Evolutionary conservation across 2,888 invertebrate genomes (phyloP), one percentile per base, ranked within the genome.

Genomic region (Leucophora obtusa): DNA sequence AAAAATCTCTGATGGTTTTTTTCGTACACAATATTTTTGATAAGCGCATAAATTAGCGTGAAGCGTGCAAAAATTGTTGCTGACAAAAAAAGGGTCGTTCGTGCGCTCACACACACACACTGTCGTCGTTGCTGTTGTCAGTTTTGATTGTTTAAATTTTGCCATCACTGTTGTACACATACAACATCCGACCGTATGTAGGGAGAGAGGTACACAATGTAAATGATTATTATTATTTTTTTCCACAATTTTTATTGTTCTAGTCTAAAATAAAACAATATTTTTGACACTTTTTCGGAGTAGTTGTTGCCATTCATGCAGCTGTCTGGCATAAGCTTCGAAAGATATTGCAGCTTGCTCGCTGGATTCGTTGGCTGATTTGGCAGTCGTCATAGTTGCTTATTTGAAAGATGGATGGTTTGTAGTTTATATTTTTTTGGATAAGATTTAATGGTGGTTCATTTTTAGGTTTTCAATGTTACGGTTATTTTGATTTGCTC

Each of bases 31-130:
- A 28, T 28, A 7, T 53, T 65, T 59, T 84, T 88, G 87, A 88
- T 88, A 88, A 87, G 87, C 88, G 87, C 80, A 84, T 86, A 90
- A 90, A 90, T 90, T 87, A 83, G 89, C 90, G 89, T 90, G 90
- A 90, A 90, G 90, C 90, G 89, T 90, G 89, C 89, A 89, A 87
- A 89, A 89, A 87, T 87, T 84, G 84, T 82, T 85, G 82, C 83
- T 83, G 73, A 83, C 82, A 83, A 83, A 83, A n/a, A 82, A 82
- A 82, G 73, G 77, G 81, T 81, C 77, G 70, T 66, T 66, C 65
- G 60, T 65, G 50, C 68, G 72, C 72, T 43, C 73, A 43, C 63
- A 71, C 59, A 54, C 7, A 15, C 33, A 28, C 24, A 9, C 56
- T 24, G 24, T 21, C 18, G 24, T 24, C 11, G 28, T 56, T 14